Conservation (phyloP, 2,113 vertebrate genomes). For the Catagonus wagneri region DNA sequence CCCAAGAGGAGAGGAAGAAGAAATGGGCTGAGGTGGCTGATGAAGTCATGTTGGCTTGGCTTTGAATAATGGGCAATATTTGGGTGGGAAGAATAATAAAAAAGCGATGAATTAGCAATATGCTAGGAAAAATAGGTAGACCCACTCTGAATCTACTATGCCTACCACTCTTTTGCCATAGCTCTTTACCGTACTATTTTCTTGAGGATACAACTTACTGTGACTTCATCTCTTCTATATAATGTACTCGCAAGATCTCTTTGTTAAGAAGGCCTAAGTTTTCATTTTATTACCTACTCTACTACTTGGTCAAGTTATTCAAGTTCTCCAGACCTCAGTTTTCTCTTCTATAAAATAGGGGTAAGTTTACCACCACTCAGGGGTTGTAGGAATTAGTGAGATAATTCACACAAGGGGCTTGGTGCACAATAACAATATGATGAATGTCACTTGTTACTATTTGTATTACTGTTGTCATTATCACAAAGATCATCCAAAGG, state of each 20-base stretch:
- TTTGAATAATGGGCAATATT: neutral
- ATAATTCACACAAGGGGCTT: neutral
- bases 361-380: conserved; percentile 16
- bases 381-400: neutral
- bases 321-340: neutral
- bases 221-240: neutral
- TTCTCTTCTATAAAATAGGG: neutral
- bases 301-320: neutral
- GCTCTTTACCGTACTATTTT: neutral
- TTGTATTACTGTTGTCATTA: neutral
- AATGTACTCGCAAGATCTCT: neutral
- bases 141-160: neutral
- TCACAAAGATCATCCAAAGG: neutral
- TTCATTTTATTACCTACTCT: neutral
- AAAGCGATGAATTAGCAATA: neutral
- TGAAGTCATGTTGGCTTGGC: neutral
- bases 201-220: neutral
- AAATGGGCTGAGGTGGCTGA: neutral
- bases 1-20: no score
- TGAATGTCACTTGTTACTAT: neutral
- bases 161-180: neutral
- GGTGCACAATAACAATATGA: neutral
- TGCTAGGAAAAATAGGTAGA: neutral
- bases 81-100: neutral
- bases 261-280: conserved; percentile 3